A percentile compares a stretch with the other conserved stretches of the same genome.
These are phyloP conservation scores for Eupithecia pulchellata DNA, from an alignment of 2,888 invertebrate species.

Conservation along the genomic window DNA sequence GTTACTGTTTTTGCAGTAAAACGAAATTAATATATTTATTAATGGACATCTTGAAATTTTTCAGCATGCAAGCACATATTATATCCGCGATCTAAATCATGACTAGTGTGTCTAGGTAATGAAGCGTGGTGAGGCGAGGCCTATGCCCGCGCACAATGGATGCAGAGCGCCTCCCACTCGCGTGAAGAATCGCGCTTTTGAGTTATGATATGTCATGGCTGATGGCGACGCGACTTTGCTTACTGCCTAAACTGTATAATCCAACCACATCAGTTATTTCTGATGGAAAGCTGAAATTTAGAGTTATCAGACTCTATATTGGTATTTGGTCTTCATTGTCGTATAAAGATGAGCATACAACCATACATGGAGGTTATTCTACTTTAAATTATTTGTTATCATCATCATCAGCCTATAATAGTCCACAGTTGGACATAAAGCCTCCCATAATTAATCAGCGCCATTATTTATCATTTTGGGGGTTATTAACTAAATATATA, in stretches of 20 bases:
- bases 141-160: conserved; percentile 31
- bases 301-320: background rate
- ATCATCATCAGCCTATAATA: too few relatives aligned
- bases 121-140: conserved; percentile 69
- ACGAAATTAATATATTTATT: too few relatives aligned
- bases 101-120: conserved; percentile 76
- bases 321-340: background rate
- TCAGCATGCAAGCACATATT: background rate
- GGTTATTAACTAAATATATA: too few relatives aligned
- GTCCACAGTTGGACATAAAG: too few relatives aligned
- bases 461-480: too few relatives aligned
- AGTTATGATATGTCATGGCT: conserved; percentile 24
- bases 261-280: background rate
- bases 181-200: conserved; percentile 36
- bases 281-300: background rate
- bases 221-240: background rate
- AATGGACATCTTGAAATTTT: conserved; percentile 15
- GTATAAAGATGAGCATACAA: background rate
- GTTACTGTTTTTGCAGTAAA: too few relatives aligned
- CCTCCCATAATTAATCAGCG: too few relatives aligned
- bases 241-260: background rate
- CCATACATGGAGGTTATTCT: background rate
- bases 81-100: conserved; percentile 66
- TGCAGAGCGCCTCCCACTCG: conserved; percentile 35
- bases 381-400: too few relatives aligned